phyloP scores from a whole-genome alignment of 2,113 vertebrate species.

The Podilymbus podiceps region DNA sequence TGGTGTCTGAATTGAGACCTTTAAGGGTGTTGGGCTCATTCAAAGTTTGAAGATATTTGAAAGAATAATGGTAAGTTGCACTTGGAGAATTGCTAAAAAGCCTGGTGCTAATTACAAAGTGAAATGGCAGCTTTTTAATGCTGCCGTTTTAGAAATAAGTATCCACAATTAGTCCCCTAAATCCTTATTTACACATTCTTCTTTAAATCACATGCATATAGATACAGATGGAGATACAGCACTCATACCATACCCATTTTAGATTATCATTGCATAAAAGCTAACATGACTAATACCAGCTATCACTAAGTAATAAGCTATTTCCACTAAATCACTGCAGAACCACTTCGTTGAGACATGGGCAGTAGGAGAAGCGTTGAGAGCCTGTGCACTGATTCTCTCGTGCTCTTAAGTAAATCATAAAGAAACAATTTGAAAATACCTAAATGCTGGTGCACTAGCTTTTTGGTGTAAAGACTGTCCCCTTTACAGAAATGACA shows the following conservation, averaged over 20 bases:
- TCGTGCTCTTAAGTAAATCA: neutral
- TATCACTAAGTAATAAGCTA: slow-evolving; percentile 25
- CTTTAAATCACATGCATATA: neutral
- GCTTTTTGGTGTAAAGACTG: neutral
- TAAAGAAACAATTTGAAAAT: neutral
- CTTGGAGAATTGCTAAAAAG: neutral
- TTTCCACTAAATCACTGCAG: neutral
- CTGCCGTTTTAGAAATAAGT: neutral
- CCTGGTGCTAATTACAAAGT: neutral
- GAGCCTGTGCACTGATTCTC: neutral
- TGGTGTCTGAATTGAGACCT: neutral
- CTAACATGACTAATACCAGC: neutral
- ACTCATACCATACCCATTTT: neutral
- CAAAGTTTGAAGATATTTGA: neutral
- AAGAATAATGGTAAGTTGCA: neutral
- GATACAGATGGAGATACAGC: neutral
- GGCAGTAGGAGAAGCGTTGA: neutral
- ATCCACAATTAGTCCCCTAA: neutral
- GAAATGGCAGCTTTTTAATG: neutral
- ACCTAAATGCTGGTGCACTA: neutral
- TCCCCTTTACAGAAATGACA: neutral
- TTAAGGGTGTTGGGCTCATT: neutral
- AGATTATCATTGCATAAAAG: neutral
- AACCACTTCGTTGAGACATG: neutral
- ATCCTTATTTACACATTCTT: neutral